phyloP scores from a whole-genome alignment of 2,113 vertebrate species.

The Dendropsophus ebraccatus region DNA sequence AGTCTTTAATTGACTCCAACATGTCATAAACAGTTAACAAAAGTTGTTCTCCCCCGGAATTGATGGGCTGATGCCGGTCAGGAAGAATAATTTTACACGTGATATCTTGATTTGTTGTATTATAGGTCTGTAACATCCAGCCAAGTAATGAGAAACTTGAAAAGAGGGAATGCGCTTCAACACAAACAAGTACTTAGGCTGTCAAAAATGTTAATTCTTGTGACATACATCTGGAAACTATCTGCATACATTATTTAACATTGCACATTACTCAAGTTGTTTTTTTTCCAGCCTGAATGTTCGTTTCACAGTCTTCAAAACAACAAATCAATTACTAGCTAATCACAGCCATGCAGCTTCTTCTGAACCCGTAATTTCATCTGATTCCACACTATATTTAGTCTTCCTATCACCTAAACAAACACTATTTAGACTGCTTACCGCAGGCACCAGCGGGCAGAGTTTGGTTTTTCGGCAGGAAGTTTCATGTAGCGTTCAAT shows the following conservation, averaged over 20 bases:
- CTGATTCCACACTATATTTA: conserved; percentile 74
- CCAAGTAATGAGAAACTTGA: background rate
- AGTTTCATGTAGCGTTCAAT: conserved; percentile 61
- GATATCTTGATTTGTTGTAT: conserved; percentile 22
- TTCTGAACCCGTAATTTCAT: conserved; percentile 72
- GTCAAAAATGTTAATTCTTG: conserved; percentile 60
- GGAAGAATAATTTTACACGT: background rate
- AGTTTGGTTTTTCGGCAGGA: conserved; percentile 66
- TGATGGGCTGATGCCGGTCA: background rate
- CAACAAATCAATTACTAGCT: conserved; percentile 74
- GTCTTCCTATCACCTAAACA: conserved; percentile 70
- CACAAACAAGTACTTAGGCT: conserved; percentile 56
- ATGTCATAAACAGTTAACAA: conserved; percentile 21
- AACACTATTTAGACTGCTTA: conserved; percentile 70
- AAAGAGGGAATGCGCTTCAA: conserved; percentile 25
- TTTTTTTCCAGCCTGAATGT: conserved; percentile 63
- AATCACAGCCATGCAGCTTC: conserved; percentile 68
- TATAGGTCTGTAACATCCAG: background rate
- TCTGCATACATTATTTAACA: conserved; percentile 62
- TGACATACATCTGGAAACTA: conserved; percentile 61
- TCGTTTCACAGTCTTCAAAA: conserved; percentile 67
- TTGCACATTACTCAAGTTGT: conserved; percentile 62
- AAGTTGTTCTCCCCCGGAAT: background rate
- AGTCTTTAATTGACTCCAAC: conserved; percentile 3
- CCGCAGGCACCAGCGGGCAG: conserved; percentile 63